phyloP scores from a whole-genome alignment of 2,888 invertebrate species.

The Microctonus aethiopoides region DNA sequence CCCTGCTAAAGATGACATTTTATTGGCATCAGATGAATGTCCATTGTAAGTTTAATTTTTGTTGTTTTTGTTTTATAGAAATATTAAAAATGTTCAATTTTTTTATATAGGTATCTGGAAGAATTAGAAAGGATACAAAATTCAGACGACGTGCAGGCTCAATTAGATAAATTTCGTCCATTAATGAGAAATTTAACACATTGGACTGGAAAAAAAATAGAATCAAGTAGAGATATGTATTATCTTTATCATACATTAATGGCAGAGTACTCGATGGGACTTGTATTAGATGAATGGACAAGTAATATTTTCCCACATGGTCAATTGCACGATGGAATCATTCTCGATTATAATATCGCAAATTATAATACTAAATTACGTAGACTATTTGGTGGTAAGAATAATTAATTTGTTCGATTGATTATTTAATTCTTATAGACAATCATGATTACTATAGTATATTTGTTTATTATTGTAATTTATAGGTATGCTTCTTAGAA shows the following conservation, averaged over 20 bases:
- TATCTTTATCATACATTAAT: conserved; percentile 26
- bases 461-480: conserved; percentile 34
- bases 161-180: background rate
- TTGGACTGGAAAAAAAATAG: conserved; percentile 25
- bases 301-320: conserved; percentile 30
- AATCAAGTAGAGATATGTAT: conserved; percentile 19
- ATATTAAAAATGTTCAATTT: conserved; percentile 60
- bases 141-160: background rate
- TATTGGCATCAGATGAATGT: conserved; percentile 32
- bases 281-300: conserved; percentile 32
- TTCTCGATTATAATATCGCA: conserved; percentile 25
- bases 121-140: background rate
- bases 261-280: conserved; percentile 24
- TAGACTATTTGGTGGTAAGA: conserved; percentile 34
- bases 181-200: conserved; percentile 7
- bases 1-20: conserved; percentile 20
- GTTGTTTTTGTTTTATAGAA: conserved; percentile 19
- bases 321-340: conserved; percentile 22
- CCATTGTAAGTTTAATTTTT: conserved; percentile 63
- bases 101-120: background rate
- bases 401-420: too few species aligned
- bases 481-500: conserved; percentile 69
- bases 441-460: too few species aligned
- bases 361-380: conserved; percentile 30
- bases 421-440: too few species aligned